Evolutionary conservation across 2,888 invertebrate species (phyloP), one percentile per base, ranked within the genome.

Genomic region (Drosophila demipolita): DNA sequence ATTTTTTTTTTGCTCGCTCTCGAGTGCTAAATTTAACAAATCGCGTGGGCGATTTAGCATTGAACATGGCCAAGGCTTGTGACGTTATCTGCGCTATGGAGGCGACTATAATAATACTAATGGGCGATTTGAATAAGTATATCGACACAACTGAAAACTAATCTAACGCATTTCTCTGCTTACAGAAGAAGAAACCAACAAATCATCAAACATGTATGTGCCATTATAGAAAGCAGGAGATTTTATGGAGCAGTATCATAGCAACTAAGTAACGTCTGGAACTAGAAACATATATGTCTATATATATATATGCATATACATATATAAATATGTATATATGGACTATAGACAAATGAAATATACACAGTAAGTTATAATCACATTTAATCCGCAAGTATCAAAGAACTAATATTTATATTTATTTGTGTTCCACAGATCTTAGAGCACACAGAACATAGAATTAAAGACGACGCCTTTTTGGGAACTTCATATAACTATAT

Each of bases 1-100:
- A 3, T 20, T 40, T 45, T n/a, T 50, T 61, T 20, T n/a, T 20
- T 20, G 60, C 36, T 23, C 38, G 38, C 66, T 70, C 57, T 72
- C 72, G 68, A 67, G 62, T 75, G 83, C 90, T 89, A 90, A 87
- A 89, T 73, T 87, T 89, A 89, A 78, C 80, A 70, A 87, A 80
- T 81, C 59, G 83, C 80, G 89, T 90, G 85, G 89, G 89, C 48
- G 38, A 72, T 69, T 85, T 68, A 81, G 70, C 83, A 85, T 90
- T 88, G 87, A 87, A 77, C 75, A 76, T 87, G 87, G 78, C 80
- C 90, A 90, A 85, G 84, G 83, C 87, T 78, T 78, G 84, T 83
- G 84, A 83, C 87, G 84, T 65, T 38, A 12, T 55, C 26, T 38
- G 49, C 26, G 78, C 57, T 63, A 15, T 54, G 62, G 49, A 57